Evolutionary conservation across 2,888 invertebrate genomes (phyloP), one percentile per base, ranked within the genome.

Genomic region (Dichetophora obliterata): DNA sequence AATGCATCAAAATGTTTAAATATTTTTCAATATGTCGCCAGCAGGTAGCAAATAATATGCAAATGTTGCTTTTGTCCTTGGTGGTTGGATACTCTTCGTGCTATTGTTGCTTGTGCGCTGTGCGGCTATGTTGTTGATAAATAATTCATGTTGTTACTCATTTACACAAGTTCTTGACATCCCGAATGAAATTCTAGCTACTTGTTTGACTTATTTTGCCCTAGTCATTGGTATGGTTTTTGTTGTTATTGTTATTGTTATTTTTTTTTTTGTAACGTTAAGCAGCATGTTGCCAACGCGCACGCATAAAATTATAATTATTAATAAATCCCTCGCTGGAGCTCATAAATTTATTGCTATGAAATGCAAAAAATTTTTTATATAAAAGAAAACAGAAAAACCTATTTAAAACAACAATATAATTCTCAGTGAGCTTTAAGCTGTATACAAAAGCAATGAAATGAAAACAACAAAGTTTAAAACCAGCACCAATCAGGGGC

Each of bases 291-390:
- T 48, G 68, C 68, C 48, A 24, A 50, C 68, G 68, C 68, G 68
- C 52, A 50, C 68, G 68, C 77, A 80, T 77, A 77, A 80, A 78
- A 81, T 81, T 79, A 80, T 80, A 80, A 80, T 81, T 80, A 81
- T 81, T 81, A 80, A 81, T 81, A 79, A 77, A 75, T 77, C 79
- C 78, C 80, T 43, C 11, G 76, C 77, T 72, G 77, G 80, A 78
- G 77, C 78, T 77, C 80, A 81, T 80, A 79, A 81, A 80, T 81
- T 79, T 78, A 79, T 75, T 78, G 76, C 78, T 72, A 72, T 78
- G 77, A 77, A 77, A 78, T 76, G 77, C 59, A 77, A 79, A 74
- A 70, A 77, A 22, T 54, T 22, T 54, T 22, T 1, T 9, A 9
- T 77, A 78, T n/a, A 77, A 78, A 79, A 79, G 2, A 1, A 14